A percentile compares a stretch with the other conserved stretches of the same genome.
Evolutionary conservation across 2,888 invertebrate species (phyloP).

Genomic region (Xylocampa areola): DNA sequence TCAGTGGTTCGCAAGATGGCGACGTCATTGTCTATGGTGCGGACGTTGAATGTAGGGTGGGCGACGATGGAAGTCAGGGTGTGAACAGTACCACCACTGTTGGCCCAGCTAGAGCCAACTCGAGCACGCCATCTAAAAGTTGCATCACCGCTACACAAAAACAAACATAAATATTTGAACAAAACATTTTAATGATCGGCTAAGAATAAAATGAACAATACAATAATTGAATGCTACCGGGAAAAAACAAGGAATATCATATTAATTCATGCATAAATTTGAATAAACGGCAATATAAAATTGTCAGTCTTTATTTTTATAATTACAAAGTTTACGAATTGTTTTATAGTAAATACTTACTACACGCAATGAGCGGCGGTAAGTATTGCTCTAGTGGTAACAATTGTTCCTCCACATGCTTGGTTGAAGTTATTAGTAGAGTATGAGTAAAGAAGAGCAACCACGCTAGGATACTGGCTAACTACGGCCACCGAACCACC

Average conservation of each 20-base stretch:
- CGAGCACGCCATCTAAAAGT: conserved; percentile 57
- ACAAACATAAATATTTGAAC: background rate
- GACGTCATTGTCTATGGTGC: conserved; percentile 65
- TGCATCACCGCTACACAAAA: conserved; percentile 47
- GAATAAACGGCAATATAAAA: too few relatives aligned
- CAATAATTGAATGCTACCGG: too few relatives aligned
- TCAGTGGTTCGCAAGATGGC: conserved; percentile 61
- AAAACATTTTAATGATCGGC: background rate
- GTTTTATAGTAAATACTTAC: too few relatives aligned
- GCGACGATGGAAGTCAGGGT: conserved; percentile 39
- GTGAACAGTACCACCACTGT: conserved; percentile 61
- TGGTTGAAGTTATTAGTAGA: conserved; percentile 49
- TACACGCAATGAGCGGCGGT: conserved; percentile 69
- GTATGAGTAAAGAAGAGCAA: conserved; percentile 51
- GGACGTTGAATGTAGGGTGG: conserved; percentile 51
- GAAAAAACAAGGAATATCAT: too few relatives aligned
- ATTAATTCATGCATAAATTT: too few relatives aligned
- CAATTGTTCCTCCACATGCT: conserved; percentile 64
- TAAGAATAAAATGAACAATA: background rate
- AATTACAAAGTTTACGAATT: background rate
- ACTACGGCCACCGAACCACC: conserved; percentile 63
- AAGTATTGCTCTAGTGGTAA: conserved; percentile 64
- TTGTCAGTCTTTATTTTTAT: too few relatives aligned
- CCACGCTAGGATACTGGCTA: conserved; percentile 50
- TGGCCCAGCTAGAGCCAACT: conserved; percentile 61